phyloP scores from a whole-genome alignment of 2,113 vertebrate genomes.

The Calidris pygmaea region DNA sequence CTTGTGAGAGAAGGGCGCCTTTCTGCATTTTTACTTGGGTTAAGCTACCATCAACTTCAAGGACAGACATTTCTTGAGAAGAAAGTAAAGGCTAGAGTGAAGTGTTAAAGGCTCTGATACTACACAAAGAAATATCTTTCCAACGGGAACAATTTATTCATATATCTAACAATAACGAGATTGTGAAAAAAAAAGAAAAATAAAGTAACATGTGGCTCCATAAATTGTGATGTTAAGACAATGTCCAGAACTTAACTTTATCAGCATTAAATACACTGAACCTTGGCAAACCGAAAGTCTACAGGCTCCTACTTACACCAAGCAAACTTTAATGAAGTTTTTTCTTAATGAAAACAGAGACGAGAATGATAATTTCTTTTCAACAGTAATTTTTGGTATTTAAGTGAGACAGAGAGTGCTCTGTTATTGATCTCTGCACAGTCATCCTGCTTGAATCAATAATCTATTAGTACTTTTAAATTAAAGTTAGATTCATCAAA shows the following conservation, averaged over 20 bases:
- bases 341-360: not conserved
- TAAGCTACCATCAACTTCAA: constrained; percentile 20
- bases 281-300: not conserved
- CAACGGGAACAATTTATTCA: not conserved
- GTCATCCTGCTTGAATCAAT: constrained; percentile 73
- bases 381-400: constrained; percentile 54
- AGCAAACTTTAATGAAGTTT: constrained; percentile 7
- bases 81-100: not conserved
- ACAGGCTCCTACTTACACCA: not conserved
- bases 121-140: not conserved
- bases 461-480: constrained; percentile 81
- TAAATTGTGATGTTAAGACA: not conserved
- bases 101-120: not conserved
- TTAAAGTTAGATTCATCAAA: constrained; percentile 77
- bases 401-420: constrained; percentile 51
- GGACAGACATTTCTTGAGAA: not conserved
- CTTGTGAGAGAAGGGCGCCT: not conserved
- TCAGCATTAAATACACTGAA: not conserved
- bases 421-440: constrained; percentile 63
- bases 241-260: not conserved
- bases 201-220: not conserved
- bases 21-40: not conserved
- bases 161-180: not conserved
- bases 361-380: not conserved
- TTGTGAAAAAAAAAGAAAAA: not conserved